Evolutionary conservation across 2,113 vertebrate genomes (phyloP).

Genomic region (Garra rufa): DNA sequence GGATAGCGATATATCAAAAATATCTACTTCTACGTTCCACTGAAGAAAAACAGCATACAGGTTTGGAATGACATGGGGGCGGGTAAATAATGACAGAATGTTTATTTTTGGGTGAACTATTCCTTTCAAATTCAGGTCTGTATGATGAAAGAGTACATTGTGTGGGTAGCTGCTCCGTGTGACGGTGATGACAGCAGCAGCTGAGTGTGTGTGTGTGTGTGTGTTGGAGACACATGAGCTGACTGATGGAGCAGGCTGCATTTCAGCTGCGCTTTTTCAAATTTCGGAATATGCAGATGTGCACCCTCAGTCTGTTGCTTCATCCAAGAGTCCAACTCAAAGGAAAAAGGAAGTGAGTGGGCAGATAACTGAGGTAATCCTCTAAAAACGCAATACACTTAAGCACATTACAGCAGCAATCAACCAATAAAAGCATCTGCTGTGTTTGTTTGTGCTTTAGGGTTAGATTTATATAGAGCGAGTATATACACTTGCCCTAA

Average conservation of each 20-base stretch:
- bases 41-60: background rate
- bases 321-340: constrained; percentile 6
- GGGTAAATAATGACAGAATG: constrained; percentile 14
- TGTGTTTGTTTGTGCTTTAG: background rate
- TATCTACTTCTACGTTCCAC: background rate
- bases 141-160: constrained; percentile 4
- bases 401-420: background rate
- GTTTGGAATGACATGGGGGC: constrained; percentile 3
- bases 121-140: constrained; percentile 27
- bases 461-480: background rate
- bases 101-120: constrained; percentile 8
- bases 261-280: background rate
- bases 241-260: constrained; percentile 23
- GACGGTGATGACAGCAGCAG: constrained; percentile 38
- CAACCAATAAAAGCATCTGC: background rate
- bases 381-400: background rate
- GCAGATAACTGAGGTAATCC: background rate
- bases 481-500: background rate
- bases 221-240: constrained; percentile 21
- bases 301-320: constrained; percentile 18
- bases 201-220: constrained; percentile 22
- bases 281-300: constrained; percentile 47
- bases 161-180: constrained; percentile 37
- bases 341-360: background rate
- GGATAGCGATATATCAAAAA: background rate